Conservation (phyloP, 2,797 vertebrate species). For the Australoheros facetus region DNA sequence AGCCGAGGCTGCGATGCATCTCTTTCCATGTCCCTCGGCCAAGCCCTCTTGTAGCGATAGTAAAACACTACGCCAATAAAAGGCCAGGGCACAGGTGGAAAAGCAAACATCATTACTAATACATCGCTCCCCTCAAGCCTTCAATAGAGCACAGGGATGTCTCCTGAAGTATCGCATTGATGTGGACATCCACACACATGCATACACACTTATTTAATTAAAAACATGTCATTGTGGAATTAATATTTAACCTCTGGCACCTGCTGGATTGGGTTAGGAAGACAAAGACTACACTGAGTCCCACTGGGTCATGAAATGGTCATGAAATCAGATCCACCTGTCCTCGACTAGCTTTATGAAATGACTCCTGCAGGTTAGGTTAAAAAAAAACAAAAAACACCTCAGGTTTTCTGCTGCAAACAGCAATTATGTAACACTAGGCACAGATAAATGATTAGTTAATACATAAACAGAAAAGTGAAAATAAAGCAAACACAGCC, state of each 20-base stretch:
- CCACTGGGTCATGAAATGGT: conserved; percentile 75
- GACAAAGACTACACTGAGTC: conserved; percentile 68
- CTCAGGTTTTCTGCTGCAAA: conserved; percentile 13
- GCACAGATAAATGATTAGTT: neutral
- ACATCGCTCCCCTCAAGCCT: conserved; percentile 73
- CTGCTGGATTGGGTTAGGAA: conserved; percentile 64
- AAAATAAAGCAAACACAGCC: conserved; percentile 6
- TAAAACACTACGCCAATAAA: conserved; percentile 73
- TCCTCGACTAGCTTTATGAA: conserved; percentile 58
- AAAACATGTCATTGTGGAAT: conserved; percentile 80
- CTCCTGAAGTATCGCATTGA: conserved; percentile 78
- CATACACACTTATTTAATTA: conserved; percentile 81
- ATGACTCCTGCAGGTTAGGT: conserved; percentile 35
- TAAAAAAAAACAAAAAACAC: neutral
- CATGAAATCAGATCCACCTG: conserved; percentile 76
- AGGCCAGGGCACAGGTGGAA: conserved; percentile 74
- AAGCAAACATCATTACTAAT: conserved; percentile 85
- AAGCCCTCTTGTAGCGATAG: conserved; percentile 70
- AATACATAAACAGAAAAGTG: conserved; percentile 17
- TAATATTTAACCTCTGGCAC: conserved; percentile 86
- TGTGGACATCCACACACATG: conserved; percentile 70
- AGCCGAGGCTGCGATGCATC: conserved; percentile 29
- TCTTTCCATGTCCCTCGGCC: conserved; percentile 65
- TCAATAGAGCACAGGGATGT: conserved; percentile 73
- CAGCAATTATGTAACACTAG: neutral